phyloP scores from a whole-genome alignment of 2,888 invertebrate genomes.

The Disparrhopalites patrizii region DNA sequence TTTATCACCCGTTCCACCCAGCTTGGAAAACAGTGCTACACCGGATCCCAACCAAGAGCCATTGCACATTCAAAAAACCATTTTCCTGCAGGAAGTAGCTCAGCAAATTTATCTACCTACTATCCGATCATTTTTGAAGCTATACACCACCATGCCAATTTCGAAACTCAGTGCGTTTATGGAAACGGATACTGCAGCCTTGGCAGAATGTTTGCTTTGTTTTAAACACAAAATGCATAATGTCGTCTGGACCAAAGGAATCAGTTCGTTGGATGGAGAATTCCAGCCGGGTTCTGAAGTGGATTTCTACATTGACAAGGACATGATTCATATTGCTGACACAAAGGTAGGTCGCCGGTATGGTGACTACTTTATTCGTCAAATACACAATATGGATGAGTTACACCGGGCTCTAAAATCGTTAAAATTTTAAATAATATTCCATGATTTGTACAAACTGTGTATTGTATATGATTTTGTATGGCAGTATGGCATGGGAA shows the following conservation, averaged over 20 bases:
- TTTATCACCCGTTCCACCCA: conserved; percentile 84
- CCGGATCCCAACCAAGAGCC: conserved; percentile 69
- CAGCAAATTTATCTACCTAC: conserved; percentile 95
- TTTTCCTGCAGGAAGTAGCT: conserved; percentile 95
- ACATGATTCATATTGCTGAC: conserved; percentile 99
- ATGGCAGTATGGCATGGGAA: too few relatives aligned
- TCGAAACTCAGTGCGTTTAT: conserved; percentile 92
- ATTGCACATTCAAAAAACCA: conserved; percentile 69
- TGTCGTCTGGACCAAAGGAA: conserved; percentile 86
- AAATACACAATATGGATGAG: conserved; percentile 96
- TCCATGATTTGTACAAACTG: too few relatives aligned
- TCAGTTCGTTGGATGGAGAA: conserved; percentile 85
- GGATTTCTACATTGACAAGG: conserved; percentile 98
- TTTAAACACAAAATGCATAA: conserved; percentile 99
- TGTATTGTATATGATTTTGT: too few relatives aligned
- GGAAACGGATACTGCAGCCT: conserved; percentile 74
- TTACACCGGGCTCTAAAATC: conserved; percentile 64
- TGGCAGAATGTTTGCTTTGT: conserved; percentile 87
- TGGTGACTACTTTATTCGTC: conserved; percentile 98
- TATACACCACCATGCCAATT: conserved; percentile 93
- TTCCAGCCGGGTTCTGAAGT: conserved; percentile 99
- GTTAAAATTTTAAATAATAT: conserved; percentile 48
- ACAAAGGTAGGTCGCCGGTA: conserved; percentile 97
- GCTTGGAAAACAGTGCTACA: conserved; percentile 63
- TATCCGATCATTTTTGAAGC: conserved; percentile 87